Evolutionary conservation across 2,113 vertebrate species (phyloP).

Genomic region (Tursiops truncatus): DNA sequence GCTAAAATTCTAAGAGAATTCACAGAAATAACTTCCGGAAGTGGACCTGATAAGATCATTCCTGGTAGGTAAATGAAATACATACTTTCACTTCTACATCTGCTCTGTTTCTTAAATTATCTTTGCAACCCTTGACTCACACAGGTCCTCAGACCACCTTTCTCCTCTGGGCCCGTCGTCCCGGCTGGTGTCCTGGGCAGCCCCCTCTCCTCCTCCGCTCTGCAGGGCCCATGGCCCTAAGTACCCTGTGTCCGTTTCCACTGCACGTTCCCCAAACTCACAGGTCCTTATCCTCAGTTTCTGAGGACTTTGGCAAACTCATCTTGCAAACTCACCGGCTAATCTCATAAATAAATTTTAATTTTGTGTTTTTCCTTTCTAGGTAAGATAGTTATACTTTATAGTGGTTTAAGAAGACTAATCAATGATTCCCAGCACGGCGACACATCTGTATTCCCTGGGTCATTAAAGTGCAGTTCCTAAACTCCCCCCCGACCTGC

Average conservation of each 20-base stretch:
- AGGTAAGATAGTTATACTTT: neutral
- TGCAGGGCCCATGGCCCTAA: rapidly evolving
- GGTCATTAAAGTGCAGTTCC: neutral
- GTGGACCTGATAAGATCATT: slow-evolving; percentile 96
- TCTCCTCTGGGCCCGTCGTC: rapidly evolving
- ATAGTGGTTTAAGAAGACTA: neutral
- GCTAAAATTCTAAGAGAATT: slow-evolving; percentile 97
- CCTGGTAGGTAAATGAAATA: slow-evolving; percentile 83
- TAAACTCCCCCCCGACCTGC: too few species aligned
- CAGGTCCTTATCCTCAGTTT: neutral
- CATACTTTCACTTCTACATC: neutral
- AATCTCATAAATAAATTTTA: neutral
- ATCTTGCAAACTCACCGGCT: neutral
- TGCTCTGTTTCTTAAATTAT: neutral
- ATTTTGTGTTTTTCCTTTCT: neutral
- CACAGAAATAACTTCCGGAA: slow-evolving; percentile 94
- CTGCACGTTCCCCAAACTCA: neutral
- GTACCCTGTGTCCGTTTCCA: rapidly evolving
- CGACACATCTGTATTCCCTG: neutral
- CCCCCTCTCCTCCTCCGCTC: too few species aligned
- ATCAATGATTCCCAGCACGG: neutral
- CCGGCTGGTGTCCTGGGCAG: rapidly evolving
- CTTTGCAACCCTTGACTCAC: neutral
- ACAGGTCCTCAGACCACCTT: neutral
- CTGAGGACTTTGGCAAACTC: neutral